phyloP scores from a whole-genome alignment of 1,140 invertebrate genomes.

The Drosophila nigromelanica region DNA sequence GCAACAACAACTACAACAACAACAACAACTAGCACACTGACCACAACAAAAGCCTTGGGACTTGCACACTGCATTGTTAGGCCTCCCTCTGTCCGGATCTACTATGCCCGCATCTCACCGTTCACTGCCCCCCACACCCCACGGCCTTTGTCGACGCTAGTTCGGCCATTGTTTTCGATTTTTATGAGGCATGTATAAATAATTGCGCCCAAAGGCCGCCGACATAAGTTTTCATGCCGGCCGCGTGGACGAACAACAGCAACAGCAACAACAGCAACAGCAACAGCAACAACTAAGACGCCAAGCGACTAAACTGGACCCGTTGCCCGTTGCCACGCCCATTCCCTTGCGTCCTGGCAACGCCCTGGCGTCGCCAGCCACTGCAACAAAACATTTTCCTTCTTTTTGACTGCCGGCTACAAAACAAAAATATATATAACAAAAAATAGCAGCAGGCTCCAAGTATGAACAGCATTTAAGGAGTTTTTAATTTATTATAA shows the following conservation, averaged over 20 bases:
- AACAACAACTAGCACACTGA: conserved; percentile 36
- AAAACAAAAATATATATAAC: conserved; percentile 49
- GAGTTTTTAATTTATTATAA: conserved; percentile 84
- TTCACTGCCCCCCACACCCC: too few relatives aligned
- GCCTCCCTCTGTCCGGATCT: conserved; percentile 14
- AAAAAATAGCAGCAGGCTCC: conserved; percentile 47
- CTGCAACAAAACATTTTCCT: conserved; percentile 47
- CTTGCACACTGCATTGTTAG: conserved; percentile 61
- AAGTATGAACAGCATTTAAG: conserved; percentile 75
- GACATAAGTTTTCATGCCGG: conserved; percentile 81
- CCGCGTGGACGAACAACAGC: conserved; percentile 68
- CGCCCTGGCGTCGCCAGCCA: conserved; percentile 14
- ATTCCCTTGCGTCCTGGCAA: conserved; percentile 34
- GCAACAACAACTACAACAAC: conserved; percentile 40
- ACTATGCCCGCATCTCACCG: background rate
- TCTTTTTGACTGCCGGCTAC: conserved; percentile 50
- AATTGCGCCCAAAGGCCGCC: conserved; percentile 82
- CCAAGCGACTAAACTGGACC: conserved; percentile 58
- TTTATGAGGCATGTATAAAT: conserved; percentile 83
- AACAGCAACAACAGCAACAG: conserved; percentile 32
- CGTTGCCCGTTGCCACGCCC: conserved; percentile 34
- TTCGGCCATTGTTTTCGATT: conserved; percentile 76
- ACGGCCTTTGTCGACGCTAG: conserved; percentile 8
- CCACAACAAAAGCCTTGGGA: conserved; percentile 40
- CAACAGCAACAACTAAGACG: conserved; percentile 30